Conservation (phyloP, 2,113 vertebrate species). For the Acrocephalus arundinaceus region DNA sequence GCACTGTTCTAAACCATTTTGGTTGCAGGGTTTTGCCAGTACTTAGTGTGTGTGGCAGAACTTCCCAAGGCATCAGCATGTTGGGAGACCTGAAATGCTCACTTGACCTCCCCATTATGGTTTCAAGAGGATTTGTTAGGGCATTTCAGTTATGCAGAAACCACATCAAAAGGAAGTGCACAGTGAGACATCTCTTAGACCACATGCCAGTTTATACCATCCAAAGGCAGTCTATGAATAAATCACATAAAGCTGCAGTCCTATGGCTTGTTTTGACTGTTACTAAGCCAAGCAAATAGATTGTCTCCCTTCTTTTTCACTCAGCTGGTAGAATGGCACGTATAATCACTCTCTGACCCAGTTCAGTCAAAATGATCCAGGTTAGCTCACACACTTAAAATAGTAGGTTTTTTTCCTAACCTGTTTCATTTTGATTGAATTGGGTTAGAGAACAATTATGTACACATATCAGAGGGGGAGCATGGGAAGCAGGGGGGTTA, state of each 20-base stretch:
- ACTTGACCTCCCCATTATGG: background rate
- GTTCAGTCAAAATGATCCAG: constrained; percentile 63
- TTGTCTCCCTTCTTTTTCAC: background rate
- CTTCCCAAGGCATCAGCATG: background rate
- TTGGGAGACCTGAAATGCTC: background rate
- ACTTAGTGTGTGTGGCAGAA: background rate
- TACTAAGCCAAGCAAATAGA: constrained; percentile 26
- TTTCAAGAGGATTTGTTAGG: background rate
- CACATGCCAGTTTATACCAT: background rate
- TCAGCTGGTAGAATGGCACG: background rate
- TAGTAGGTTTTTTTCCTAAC: constrained; percentile 21
- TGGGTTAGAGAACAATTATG: constrained; percentile 49
- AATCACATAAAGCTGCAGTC: background rate
- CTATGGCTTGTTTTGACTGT: background rate
- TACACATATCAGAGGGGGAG: background rate
- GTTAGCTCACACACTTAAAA: constrained; percentile 51
- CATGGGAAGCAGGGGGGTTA: background rate
- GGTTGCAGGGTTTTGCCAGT: background rate
- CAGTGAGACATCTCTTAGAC: background rate
- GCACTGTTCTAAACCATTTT: background rate
- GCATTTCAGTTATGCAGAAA: background rate
- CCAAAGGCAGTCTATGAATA: background rate
- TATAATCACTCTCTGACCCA: constrained; percentile 53
- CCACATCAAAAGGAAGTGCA: background rate
- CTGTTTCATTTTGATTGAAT: constrained; percentile 60